Base-by-base conservation (phyloP, 1,140 invertebrate genomes). In the Drosophila repletoides region DNA sequence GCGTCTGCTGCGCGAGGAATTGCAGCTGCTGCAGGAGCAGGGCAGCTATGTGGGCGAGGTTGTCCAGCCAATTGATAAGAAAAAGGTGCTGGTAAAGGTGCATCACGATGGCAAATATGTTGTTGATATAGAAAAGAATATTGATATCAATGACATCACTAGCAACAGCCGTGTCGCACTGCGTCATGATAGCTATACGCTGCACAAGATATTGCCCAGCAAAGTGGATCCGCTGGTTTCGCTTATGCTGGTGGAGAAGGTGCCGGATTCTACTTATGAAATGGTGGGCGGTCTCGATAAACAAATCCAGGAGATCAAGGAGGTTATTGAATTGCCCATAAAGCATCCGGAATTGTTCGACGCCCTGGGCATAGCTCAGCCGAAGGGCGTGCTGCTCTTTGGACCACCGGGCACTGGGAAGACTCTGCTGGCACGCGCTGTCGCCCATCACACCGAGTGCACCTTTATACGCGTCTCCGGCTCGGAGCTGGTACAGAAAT, bases 61-160 rank as follows among this genome's bases (percentile, higher is more conserved):
- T 0, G 38, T 70, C 6, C 65, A 66, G 46, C 45, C 67, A 0
- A 49, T 70, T 5, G 67, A 70, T 6, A 70, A 49, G 51, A 58
- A 70, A 10, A 70, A 66, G 38, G 67, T 70, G 12, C 21, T 99
- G 55, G 99, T 99, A 61, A 99, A 99, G 92, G 98, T 99, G 0
- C 99, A 99, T 90, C 98, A 99, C 90, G 99, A 99, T 93, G 98
- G 98, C 3, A 99, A 99, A 89, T 99, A 99, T 93, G 98, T 99
- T 4, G 98, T 99, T 6, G 98, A 99, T 91, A 90, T 99, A 19
- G 98, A 97, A 22, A 98, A 99, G 91, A 97, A 97, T 15, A 98
- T 99, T 21, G 98, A 98, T 4, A 98, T 98, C 0, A 99, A 98
- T 46, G 98, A 99, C 92, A 99, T 99, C 90, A 98, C 99, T 92